Percentiles rank a stretch among this genome's conserved stretches.
Conservation (phyloP, 2,797 vertebrate genomes). For the Centroberyx gerrardi region DNA sequence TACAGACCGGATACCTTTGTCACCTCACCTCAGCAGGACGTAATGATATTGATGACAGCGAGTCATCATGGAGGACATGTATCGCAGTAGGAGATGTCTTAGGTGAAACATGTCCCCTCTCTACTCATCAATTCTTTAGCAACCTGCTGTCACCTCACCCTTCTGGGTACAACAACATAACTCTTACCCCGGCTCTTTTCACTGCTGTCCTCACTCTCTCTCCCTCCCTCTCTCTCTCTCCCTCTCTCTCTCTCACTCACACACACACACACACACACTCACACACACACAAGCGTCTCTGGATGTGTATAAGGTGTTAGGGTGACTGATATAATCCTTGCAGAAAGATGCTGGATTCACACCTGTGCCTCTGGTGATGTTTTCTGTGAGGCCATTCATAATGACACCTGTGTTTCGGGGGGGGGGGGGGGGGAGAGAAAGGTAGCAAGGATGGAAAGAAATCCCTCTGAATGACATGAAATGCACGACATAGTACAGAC, state of each 20-base stretch:
- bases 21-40: constrained; percentile 76
- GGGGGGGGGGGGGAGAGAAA: neutral
- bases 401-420: neutral
- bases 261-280: constrained; percentile 12
- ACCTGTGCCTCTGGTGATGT: constrained; percentile 18
- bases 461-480: neutral
- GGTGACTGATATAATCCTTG: constrained; percentile 10
- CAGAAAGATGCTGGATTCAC: constrained; percentile 19
- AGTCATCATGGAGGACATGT: constrained; percentile 82
- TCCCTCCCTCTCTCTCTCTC: neutral
- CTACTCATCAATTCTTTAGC: constrained; percentile 84
- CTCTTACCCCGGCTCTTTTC: constrained; percentile 43
- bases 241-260: neutral
- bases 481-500: neutral
- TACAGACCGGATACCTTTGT: constrained; percentile 70
- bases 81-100: constrained; percentile 80
- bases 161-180: constrained; percentile 49
- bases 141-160: constrained; percentile 79
- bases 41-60: constrained; percentile 84
- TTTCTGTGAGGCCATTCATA: constrained; percentile 1
- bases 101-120: constrained; percentile 82
- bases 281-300: neutral
- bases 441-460: neutral
- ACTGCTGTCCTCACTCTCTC: constrained; percentile 7
- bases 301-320: neutral